Evolutionary conservation across 2,888 invertebrate species (phyloP).

Genomic region (Deilephila elpenor): DNA sequence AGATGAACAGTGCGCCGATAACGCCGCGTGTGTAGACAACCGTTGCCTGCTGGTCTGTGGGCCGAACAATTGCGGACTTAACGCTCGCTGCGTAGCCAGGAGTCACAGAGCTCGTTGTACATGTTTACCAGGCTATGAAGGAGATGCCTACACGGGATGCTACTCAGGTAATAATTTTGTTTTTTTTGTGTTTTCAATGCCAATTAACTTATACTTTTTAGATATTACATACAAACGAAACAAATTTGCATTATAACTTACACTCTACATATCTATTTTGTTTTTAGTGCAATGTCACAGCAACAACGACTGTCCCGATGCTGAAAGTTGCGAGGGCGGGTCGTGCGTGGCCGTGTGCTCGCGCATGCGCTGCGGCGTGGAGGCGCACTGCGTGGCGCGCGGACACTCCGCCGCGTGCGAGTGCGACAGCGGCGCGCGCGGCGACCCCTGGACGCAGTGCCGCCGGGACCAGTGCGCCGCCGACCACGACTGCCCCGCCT

Average conservation of each 20-base stretch:
- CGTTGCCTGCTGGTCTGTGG: conserved; percentile 91
- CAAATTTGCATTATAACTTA: not conserved
- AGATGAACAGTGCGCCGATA: conserved; percentile 92
- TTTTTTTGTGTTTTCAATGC: not conserved
- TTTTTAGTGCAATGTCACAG: conserved; percentile 91
- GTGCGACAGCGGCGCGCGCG: conserved; percentile 90
- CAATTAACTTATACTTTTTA: no score
- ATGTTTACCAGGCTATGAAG: conserved; percentile 92
- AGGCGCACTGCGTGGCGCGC: conserved; percentile 91
- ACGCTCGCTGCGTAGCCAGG: conserved; percentile 91
- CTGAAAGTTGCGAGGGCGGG: conserved; percentile 92
- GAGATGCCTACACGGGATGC: conserved; percentile 92
- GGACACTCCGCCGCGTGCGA: conserved; percentile 92
- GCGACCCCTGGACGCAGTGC: conserved; percentile 92
- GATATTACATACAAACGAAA: no score
- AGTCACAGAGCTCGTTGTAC: conserved; percentile 92
- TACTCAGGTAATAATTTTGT: conserved; percentile 85
- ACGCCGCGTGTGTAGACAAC: conserved; percentile 91
- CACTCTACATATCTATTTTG: conserved; percentile 24
- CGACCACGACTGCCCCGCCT: conserved; percentile 91
- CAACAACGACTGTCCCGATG: conserved; percentile 92
- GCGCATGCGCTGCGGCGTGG: conserved; percentile 91
- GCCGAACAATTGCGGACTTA: conserved; percentile 89
- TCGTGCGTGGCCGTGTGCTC: conserved; percentile 92
- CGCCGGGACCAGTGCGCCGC: conserved; percentile 90